Conservation (phyloP, 2,888 invertebrate species). For the Machimus rusticus region DNA sequence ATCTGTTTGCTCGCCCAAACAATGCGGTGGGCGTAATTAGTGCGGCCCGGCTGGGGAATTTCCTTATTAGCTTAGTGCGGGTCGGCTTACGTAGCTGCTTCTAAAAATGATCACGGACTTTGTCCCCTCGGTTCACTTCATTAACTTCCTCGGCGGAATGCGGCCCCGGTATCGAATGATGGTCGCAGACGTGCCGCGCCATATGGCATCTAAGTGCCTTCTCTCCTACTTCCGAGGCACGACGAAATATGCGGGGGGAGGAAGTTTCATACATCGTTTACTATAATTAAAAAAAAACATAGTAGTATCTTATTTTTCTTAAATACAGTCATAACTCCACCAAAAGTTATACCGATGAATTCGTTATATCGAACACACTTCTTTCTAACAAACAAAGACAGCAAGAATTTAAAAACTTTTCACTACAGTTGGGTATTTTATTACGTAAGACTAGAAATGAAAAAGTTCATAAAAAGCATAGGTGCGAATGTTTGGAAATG, state of each 20-base stretch:
- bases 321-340: no score
- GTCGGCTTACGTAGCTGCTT: neutral
- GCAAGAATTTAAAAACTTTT: no score
- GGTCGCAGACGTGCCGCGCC: neutral
- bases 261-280: neutral
- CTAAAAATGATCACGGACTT: neutral
- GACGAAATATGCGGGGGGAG: neutral
- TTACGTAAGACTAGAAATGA: no score
- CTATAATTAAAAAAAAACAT: no score
- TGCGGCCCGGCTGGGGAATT: neutral
- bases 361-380: no score
- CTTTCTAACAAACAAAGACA: no score
- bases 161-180: neutral
- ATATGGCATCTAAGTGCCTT: neutral
- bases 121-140: neutral
- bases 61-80: neutral
- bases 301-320: no score
- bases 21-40: neutral
- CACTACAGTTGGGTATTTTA: no score
- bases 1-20: neutral
- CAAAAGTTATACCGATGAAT: no score
- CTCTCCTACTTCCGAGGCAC: neutral
- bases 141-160: neutral
- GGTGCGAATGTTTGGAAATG: no score
- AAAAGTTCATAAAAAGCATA: no score